A percentile compares a stretch with the other conserved stretches of the same genome.
These are phyloP conservation scores for Corbicula japonica DNA, from an alignment of 2,888 invertebrate species.

Conservation along the genomic window DNA sequence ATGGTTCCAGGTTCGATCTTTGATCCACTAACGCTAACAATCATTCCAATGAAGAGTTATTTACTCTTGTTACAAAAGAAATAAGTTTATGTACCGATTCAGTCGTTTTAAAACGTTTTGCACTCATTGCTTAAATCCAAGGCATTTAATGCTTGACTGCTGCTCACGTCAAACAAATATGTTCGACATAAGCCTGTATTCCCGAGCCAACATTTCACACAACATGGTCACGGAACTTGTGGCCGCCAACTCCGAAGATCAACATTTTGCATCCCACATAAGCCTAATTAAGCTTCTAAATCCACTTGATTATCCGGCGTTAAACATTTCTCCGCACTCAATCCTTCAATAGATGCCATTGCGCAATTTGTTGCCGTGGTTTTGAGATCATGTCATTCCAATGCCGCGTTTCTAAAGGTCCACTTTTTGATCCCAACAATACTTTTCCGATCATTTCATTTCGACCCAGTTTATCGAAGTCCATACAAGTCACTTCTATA, in stretches of 20 bases:
- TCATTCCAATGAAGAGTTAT: too few species aligned
- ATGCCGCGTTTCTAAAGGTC: conserved; percentile 98
- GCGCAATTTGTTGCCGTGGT: conserved; percentile 97
- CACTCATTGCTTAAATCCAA: too few species aligned
- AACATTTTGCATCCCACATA: neutral
- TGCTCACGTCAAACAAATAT: too few species aligned
- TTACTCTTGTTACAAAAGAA: too few species aligned
- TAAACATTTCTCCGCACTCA: conserved; percentile 59
- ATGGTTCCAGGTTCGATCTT: too few species aligned
- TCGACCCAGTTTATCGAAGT: conserved; percentile 98
- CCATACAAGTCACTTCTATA: conserved; percentile 97
- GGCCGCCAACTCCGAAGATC: neutral
- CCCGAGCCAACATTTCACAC: neutral
- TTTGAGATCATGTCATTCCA: conserved; percentile 99
- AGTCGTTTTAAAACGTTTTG: too few species aligned
- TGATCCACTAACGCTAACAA: too few species aligned
- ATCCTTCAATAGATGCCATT: conserved; percentile 97
- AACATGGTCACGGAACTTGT: neutral
- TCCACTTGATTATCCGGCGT: too few species aligned
- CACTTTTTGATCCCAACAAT: conserved; percentile 89
- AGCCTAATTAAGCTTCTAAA: too few species aligned
- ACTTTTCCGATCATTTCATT: conserved; percentile 95
- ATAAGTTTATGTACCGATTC: too few species aligned
- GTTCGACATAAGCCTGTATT: too few species aligned
- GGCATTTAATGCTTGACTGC: too few species aligned